Percentiles rank a stretch among this genome's conserved stretches.
These are phyloP conservation scores for Formicarius rufipectus DNA, from an alignment of 2,113 vertebrate genomes.

Conservation along the genomic window DNA sequence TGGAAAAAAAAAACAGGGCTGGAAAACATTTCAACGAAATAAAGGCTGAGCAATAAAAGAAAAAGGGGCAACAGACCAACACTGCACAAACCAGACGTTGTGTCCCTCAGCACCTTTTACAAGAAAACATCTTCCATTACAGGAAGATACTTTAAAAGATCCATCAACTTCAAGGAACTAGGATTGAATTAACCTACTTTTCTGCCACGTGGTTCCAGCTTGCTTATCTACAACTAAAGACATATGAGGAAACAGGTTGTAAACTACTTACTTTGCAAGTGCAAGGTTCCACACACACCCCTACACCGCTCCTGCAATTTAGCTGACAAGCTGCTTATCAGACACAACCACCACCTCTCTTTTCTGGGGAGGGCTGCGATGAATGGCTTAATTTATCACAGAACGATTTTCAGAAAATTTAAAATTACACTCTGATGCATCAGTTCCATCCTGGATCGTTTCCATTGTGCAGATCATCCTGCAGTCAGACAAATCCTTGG, in stretches of 20 bases:
- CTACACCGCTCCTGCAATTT: rapidly evolving
- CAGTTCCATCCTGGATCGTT: not conserved
- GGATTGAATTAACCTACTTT: not conserved
- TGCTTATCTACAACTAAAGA: not conserved
- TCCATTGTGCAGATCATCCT: not conserved
- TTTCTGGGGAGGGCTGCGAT: not conserved
- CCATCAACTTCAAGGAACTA: not conserved
- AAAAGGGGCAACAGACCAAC: not conserved
- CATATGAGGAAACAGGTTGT: not conserved
- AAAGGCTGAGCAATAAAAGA: rapidly evolving
- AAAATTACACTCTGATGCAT: not conserved
- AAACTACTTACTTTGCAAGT: not conserved
- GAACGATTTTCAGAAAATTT: not conserved
- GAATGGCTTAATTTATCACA: not conserved
- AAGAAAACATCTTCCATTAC: not conserved
- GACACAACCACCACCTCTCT: not conserved
- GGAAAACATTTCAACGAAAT: not conserved
- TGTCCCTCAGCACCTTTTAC: not conserved
- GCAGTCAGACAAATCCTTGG: not conserved
- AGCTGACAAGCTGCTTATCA: not conserved
- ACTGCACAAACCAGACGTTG: not conserved
- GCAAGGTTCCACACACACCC: not conserved
- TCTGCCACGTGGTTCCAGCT: not conserved
- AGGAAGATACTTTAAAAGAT: constrained; percentile 6
- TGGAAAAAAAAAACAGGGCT: not conserved